Conservation (phyloP, 2,888 invertebrate species). For the Chaetogeoica ovagalla region DNA sequence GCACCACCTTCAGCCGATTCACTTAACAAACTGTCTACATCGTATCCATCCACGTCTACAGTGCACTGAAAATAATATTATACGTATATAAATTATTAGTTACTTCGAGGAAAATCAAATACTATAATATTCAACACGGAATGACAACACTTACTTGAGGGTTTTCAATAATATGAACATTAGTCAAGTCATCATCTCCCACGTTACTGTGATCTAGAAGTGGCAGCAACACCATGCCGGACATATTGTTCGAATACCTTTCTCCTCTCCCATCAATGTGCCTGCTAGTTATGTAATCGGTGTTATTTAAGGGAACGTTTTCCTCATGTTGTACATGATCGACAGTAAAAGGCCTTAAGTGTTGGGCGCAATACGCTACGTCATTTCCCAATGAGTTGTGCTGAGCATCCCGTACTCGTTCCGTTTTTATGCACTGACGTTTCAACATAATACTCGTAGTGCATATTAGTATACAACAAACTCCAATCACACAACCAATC, state of each 20-base stretch:
- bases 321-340: slow-evolving; percentile 30
- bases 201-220: slow-evolving; percentile 34
- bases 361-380: slow-evolving; percentile 25
- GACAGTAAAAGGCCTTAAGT: slow-evolving; percentile 30
- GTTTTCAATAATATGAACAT: slow-evolving; percentile 46
- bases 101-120: neutral
- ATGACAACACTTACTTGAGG: slow-evolving; percentile 40
- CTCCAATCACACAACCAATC: slow-evolving; percentile 62
- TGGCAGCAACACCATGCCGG: slow-evolving; percentile 31
- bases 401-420: slow-evolving; percentile 16
- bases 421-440: slow-evolving; percentile 57
- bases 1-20: slow-evolving; percentile 50
- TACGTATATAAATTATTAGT: slow-evolving; percentile 22
- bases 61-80: slow-evolving; percentile 45
- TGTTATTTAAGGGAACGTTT: slow-evolving; percentile 36
- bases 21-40: slow-evolving; percentile 47
- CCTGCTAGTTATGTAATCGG: slow-evolving; percentile 21
- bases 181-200: slow-evolving; percentile 27
- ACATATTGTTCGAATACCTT: slow-evolving; percentile 30
- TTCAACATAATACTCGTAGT: slow-evolving; percentile 62
- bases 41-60: slow-evolving; percentile 31
- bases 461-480: slow-evolving; percentile 61
- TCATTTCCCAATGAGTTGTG: slow-evolving; percentile 26
- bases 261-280: neutral
- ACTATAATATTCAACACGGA: neutral